Evolutionary conservation across 2,888 invertebrate genomes (phyloP), one percentile per base, ranked within the genome.

Genomic region (Dryococelus australis): DNA sequence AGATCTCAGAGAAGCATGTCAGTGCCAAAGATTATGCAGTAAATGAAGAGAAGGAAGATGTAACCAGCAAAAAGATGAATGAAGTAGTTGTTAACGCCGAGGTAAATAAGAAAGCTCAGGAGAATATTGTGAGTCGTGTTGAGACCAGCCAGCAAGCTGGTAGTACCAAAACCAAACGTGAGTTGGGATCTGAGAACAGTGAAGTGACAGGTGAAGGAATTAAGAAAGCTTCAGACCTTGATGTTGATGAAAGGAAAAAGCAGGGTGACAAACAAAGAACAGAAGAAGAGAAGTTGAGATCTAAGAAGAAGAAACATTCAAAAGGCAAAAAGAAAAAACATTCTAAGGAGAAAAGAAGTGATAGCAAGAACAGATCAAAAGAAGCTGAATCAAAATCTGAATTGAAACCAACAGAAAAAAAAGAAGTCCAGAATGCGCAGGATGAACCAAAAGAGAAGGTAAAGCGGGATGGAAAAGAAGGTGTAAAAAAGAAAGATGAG

Each of bases 271-370:
- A 43, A 65, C 9, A 28, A 35, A 27, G 53, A 28, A 13, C 53
- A 85, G 53, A 85, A n/a, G 65, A 85, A 10, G 35, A 65, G 27
- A 65, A 85, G 51, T n/a, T 51, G 6, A 81, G 47, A 47, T 80
- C 80, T n/a, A 78, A 43, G 27, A 85, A 85, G 26, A 85, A 87
- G 35, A 85, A 87, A 51, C 43, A 79, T 43, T 80, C 86, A 86
- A 87, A 65, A 43, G 84, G 79, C 35, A 78, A 81, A 24, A 53
- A 20, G 28, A 86, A 84, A n/a, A 85, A 85, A 43, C 53, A 43
- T 10, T 13, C n/a, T 13, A 79, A 28, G 78, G n/a, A 83, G 28
- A 87, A 51, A 43, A 80, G 80, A 28, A 85, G 9, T 9, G 27
- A 79, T 24, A 85, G 35, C 35, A 85, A 80, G 79, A 87, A 35